These are phyloP conservation scores for Propsilocerus akamusi DNA, from an alignment of 1,140 invertebrate species.

Conservation along the genomic window DNA sequence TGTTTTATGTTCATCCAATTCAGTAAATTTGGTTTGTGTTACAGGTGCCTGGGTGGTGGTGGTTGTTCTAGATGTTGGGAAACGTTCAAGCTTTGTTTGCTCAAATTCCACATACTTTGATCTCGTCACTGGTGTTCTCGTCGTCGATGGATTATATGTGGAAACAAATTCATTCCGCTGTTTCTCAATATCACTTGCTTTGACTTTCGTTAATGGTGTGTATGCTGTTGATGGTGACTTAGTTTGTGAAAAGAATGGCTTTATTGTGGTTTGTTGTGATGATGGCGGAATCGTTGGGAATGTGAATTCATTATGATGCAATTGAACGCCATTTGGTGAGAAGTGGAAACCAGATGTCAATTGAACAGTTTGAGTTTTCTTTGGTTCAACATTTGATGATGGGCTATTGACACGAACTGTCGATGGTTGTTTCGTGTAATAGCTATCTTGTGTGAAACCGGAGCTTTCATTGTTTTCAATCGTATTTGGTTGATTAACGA, in stretches of 20 bases:
- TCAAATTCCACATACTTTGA: neutral
- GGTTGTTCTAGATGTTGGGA: neutral
- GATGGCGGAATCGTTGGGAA: conserved; percentile 9
- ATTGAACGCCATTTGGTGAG: neutral
- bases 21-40: neutral
- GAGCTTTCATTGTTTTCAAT: conserved; percentile 8
- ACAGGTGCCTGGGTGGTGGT: neutral
- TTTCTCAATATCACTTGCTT: neutral
- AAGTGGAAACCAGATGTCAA: conserved; percentile 3
- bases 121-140: conserved; percentile 4
- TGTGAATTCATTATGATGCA: neutral
- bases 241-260: conserved; percentile 1
- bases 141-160: conserved; percentile 13
- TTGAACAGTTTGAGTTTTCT: conserved; percentile 14
- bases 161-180: conserved; percentile 7
- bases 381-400: conserved; percentile 9
- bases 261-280: conserved; percentile 18
- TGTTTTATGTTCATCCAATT: neutral
- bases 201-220: neutral
- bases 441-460: neutral
- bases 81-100: neutral
- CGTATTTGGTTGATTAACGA: conserved; percentile 32
- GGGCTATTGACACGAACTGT: conserved; percentile 15
- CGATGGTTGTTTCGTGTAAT: conserved; percentile 11
- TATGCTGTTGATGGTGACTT: neutral